A percentile compares a stretch with the other conserved stretches of the same genome.
These are phyloP conservation scores for Drosophila mettleri DNA, from an alignment of 2,888 invertebrate species.

Conservation along the genomic window DNA sequence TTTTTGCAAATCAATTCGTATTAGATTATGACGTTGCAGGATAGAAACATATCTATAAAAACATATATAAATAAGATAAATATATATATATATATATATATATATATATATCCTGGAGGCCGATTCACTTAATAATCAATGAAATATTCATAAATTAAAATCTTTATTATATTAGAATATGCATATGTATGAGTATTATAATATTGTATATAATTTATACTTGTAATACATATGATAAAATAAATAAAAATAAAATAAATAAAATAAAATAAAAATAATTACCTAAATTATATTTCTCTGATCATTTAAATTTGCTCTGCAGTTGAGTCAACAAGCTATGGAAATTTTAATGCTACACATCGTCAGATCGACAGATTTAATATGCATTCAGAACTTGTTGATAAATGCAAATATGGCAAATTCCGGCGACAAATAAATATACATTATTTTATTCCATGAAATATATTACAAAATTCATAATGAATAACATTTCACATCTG, in stretches of 20 bases:
- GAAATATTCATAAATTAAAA: background rate
- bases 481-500: background rate
- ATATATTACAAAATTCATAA: too few species aligned
- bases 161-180: background rate
- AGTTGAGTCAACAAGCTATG: background rate
- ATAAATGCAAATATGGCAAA: constrained; percentile 9
- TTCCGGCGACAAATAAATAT: background rate
- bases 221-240: background rate
- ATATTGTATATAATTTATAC: background rate
- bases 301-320: background rate
- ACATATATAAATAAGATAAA: background rate
- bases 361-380: constrained; percentile 2
- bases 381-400: constrained; percentile 23
- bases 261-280: background rate
- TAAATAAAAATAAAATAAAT: too few species aligned
- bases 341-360: background rate
- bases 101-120: background rate
- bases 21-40: background rate
- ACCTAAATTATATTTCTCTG: background rate
- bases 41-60: too few species aligned
- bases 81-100: too few species aligned
- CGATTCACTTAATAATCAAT: background rate
- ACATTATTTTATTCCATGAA: background rate
- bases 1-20: too few species aligned
- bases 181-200: too few species aligned